Conservation (phyloP, 2,113 vertebrate species). For the Prinia subflava region DNA sequence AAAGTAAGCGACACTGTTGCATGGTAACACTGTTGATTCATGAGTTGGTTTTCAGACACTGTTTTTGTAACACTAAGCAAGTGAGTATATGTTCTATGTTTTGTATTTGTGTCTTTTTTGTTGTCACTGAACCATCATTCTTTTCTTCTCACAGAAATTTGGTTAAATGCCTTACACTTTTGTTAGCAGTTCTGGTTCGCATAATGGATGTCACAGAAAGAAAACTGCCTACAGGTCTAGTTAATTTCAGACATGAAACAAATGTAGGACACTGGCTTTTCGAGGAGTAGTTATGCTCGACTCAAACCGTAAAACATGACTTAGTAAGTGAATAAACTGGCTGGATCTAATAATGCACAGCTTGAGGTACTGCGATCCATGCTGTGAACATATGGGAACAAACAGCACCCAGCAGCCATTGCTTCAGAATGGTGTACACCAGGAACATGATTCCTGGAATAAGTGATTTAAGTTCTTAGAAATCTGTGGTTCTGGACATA, state of each 20-base stretch:
- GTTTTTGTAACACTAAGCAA: neutral
- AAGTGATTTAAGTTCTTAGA: conserved; percentile 48
- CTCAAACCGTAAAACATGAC: neutral
- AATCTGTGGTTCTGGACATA: conserved; percentile 20
- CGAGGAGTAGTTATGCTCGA: neutral
- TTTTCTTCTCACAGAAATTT: neutral
- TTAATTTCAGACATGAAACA: neutral
- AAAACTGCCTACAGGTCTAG: neutral
- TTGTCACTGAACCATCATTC: neutral
- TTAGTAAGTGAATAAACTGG: neutral
- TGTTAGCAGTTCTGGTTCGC: neutral
- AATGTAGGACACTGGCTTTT: neutral
- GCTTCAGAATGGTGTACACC: neutral
- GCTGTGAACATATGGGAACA: neutral
- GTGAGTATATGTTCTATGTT: neutral
- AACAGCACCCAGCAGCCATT: neutral
- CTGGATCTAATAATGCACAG: neutral
- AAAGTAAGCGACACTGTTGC: neutral
- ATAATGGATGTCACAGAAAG: neutral
- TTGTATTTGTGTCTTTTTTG: neutral
- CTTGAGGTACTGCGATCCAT: neutral
- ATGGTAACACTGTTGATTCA: neutral
- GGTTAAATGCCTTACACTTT: neutral
- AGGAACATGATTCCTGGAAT: conserved; percentile 55
- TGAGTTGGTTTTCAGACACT: neutral